Evolutionary conservation across 2,113 vertebrate genomes (phyloP), one percentile per base, ranked within the genome.

Genomic region (Electrona antarctica): DNA sequence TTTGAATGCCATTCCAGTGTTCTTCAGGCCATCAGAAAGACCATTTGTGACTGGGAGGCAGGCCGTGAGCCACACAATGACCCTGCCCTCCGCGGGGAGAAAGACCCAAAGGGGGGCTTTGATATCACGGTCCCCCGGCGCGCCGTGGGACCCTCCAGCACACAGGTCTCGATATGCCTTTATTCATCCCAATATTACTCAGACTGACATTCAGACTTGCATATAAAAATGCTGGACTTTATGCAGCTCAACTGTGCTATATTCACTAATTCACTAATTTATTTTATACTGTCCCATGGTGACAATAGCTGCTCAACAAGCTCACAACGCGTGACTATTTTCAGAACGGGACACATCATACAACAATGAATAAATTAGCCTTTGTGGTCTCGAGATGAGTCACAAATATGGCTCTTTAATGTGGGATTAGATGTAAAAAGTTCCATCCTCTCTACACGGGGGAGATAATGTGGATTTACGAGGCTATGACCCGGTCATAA

Each of bases 101-200:
- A 99, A 76, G 98, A 99, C 79, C 98, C 98, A 55, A 99, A 99
- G 86, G 98, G 98, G 5, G 98, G 98, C 67, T 99, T 99, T 70
- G 98, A 99, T 77, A 99, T 99, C 78, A 99, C 97, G 90, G 98
- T 99, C 69, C 98, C 98, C 60, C 94, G 98, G 0, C 93, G 98
- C 55, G 95, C 97, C 0, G 98, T 99, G 60, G 98, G 98, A 0
- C 98, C 98, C 1, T 99, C 98, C 57, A 99, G 95, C 76, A 99
- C 98, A 0, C 98, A 99, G 96, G 97, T 90, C 15, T 66, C 2
- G 1, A 50, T 14, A 60, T 45, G 46, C n/a, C n/a, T 51, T 46
- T 13, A 3, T 0, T 51, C 9, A 29, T 68, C 41, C 12, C 65
- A 54, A 41, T 41, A 41, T 41, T 41, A 41, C 33, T 6, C 33